Percentiles rank a stretch among this genome's conserved stretches.
Conservation (phyloP, 2,113 vertebrate genomes). For the Grus americana region DNA sequence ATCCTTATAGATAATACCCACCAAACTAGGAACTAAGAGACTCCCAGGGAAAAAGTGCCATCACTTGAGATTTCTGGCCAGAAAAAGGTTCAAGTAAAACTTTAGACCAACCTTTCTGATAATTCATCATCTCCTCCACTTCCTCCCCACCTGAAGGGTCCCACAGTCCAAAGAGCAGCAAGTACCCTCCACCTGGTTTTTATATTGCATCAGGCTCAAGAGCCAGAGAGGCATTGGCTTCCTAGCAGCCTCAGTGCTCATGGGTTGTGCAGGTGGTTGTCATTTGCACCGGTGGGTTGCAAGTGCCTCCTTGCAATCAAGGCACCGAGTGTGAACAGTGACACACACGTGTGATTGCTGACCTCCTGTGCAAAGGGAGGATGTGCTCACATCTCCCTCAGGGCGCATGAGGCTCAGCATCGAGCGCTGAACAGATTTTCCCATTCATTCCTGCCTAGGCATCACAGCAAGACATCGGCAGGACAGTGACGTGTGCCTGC, state of each 20-base stretch:
- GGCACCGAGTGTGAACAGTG: background rate
- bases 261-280: background rate
- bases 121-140: background rate
- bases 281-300: background rate
- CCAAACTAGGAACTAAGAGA: background rate
- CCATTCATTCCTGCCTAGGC: background rate
- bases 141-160: background rate
- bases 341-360: background rate
- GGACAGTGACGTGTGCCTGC: background rate
- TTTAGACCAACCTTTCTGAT: background rate
- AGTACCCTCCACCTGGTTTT: fast-evolving
- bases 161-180: fast-evolving
- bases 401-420: background rate
- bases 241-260: background rate
- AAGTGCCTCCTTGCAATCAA: background rate
- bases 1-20: background rate
- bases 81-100: background rate
- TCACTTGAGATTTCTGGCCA: background rate
- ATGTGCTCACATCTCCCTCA: fast-evolving
- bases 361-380: background rate
- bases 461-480: background rate
- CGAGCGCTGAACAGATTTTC: background rate
- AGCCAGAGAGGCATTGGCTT: background rate
- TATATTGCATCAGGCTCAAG: background rate
- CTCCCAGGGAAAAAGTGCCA: background rate